Percentiles rank a stretch among this genome's conserved stretches.
phyloP scores from a whole-genome alignment of 2,888 invertebrate genomes.

The Aleiodes alternator region DNA sequence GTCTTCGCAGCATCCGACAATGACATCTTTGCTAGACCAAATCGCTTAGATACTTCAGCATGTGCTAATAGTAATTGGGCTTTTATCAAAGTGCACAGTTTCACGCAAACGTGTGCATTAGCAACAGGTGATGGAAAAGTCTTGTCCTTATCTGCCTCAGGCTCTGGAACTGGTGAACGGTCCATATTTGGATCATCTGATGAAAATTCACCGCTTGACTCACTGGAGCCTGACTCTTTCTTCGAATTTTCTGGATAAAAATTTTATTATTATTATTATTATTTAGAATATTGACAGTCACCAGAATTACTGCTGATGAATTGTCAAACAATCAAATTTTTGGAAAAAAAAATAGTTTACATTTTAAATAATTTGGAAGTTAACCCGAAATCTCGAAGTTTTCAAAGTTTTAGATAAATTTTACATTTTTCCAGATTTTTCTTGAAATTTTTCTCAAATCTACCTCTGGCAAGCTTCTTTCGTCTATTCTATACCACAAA shows the following conservation, averaged over 20 bases:
- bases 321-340: no score
- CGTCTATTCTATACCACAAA: no score
- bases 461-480: no score
- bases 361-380: no score
- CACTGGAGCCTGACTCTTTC: constrained; percentile 73
- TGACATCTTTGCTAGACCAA: constrained; percentile 76
- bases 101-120: constrained; percentile 81
- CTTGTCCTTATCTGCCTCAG: constrained; percentile 46
- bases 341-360: no score
- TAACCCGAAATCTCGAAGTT: no score
- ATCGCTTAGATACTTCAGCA: constrained; percentile 84
- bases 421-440: no score
- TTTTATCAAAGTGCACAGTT: constrained; percentile 87
- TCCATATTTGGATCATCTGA: constrained; percentile 71
- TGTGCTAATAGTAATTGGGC: constrained; percentile 87
- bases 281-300: no score
- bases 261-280: constrained; percentile 42
- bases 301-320: no score
- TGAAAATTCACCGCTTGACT: constrained; percentile 73
- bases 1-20: constrained; percentile 74
- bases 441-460: no score
- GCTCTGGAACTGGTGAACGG: constrained; percentile 53
- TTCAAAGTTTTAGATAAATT: no score
- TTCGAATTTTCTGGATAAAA: constrained; percentile 72
- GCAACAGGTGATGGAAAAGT: constrained; percentile 59